phyloP scores from a whole-genome alignment of 2,888 invertebrate genomes.

The Cordilura impudica region DNA sequence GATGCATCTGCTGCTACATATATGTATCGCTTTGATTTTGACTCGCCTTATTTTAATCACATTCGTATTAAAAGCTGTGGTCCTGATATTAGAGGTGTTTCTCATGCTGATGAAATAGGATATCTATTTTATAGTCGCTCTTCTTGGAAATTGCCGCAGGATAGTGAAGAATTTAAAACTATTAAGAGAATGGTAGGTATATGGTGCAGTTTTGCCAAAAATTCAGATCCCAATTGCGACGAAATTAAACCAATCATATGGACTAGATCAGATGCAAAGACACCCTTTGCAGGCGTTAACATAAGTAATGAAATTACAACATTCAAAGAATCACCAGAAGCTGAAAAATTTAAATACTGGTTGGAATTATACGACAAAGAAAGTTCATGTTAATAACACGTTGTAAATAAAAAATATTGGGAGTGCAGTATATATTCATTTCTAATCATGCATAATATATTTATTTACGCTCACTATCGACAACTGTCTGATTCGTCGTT shows the following conservation, averaged over 20 bases:
- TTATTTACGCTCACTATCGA: too few species aligned
- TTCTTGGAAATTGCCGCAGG: conserved; percentile 59
- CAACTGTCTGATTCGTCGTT: too few species aligned
- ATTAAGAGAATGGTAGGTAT: conserved; percentile 72
- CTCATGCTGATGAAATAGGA: conserved; percentile 75
- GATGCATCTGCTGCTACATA: conserved; percentile 71
- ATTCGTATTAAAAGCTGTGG: conserved; percentile 70
- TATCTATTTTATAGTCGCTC: conserved; percentile 72
- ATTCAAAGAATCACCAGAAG: conserved; percentile 67
- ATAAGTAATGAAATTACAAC: conserved; percentile 69
- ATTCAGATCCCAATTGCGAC: conserved; percentile 72
- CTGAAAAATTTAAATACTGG: conserved; percentile 57
- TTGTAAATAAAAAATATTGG: too few species aligned
- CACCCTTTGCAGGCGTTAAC: conserved; percentile 69
- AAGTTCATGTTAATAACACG: too few species aligned
- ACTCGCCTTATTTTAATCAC: conserved; percentile 73
- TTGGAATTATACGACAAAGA: too few species aligned
- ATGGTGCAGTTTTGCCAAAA: conserved; percentile 71
- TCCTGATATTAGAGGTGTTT: conserved; percentile 69
- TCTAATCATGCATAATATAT: too few species aligned
- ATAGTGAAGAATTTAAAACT: conserved; percentile 68
- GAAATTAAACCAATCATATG: conserved; percentile 66
- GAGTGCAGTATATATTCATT: too few species aligned
- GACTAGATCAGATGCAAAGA: too few species aligned
- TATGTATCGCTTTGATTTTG: conserved; percentile 74